Evolutionary conservation across 2,113 vertebrate genomes (phyloP).

Genomic region (Pterocles gutturalis): DNA sequence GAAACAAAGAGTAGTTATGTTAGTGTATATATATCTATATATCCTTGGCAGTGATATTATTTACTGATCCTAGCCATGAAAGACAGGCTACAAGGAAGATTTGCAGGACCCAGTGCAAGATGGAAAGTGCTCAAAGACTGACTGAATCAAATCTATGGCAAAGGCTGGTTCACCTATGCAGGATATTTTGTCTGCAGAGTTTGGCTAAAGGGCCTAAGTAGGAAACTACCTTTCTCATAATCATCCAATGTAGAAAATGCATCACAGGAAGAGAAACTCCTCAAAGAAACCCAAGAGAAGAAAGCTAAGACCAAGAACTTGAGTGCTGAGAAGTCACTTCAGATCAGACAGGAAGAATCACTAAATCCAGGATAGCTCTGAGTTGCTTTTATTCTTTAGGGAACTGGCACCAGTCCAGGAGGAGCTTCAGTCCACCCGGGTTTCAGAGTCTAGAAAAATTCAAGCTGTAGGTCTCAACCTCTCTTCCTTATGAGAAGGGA

Average conservation of each 20-base stretch:
- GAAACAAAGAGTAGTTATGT: background rate
- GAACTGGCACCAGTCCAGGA: background rate
- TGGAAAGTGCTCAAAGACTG: background rate
- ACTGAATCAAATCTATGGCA: background rate
- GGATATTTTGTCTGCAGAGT: background rate
- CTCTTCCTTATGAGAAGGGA: background rate
- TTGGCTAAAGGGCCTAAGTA: background rate
- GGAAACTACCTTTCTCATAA: background rate
- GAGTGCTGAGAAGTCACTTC: background rate
- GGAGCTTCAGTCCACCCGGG: background rate
- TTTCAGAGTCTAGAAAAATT: background rate
- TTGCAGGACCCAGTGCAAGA: background rate
- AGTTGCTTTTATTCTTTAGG: background rate
- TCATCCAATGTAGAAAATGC: background rate
- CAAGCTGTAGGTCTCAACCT: background rate
- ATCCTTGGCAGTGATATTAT: background rate
- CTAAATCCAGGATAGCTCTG: background rate
- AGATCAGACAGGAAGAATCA: background rate
- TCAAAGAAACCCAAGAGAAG: background rate
- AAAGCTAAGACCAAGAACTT: background rate
- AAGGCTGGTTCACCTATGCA: background rate
- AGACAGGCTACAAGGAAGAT: background rate
- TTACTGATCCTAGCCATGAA: background rate
- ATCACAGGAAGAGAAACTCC: background rate
- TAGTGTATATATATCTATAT: too few species aligned